These are phyloP conservation scores for Anthoptus insignis DNA, from an alignment of 2,888 invertebrate genomes.

Conservation along the genomic window DNA sequence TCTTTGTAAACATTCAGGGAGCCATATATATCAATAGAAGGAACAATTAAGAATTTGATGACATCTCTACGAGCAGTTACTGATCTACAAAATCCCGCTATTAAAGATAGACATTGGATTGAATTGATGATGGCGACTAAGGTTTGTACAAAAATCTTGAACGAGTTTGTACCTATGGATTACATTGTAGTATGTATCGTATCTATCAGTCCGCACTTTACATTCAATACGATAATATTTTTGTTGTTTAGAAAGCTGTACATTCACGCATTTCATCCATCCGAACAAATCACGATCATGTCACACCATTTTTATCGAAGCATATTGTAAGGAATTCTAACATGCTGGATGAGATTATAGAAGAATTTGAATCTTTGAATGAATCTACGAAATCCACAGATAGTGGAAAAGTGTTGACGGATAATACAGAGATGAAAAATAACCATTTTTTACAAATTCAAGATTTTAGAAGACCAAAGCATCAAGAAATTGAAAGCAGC, in stretches of 20 bases:
- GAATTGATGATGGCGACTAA: conserved; percentile 98
- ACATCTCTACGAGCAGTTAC: conserved; percentile 97
- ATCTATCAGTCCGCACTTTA: too few relatives aligned
- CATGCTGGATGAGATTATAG: conserved; percentile 64
- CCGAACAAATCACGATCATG: conserved; percentile 58
- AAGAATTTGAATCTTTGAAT: conserved; percentile 70
- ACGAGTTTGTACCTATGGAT: not conserved
- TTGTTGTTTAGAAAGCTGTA: conserved; percentile 67
- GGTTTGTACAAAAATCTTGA: conserved; percentile 74
- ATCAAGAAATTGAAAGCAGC: conserved; percentile 57
- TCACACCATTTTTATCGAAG: conserved; percentile 53
- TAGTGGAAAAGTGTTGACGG: conserved; percentile 30
- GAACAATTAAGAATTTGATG: conserved; percentile 96
- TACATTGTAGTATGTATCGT: not conserved
- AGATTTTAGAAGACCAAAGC: conserved; percentile 70
- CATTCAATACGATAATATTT: conserved; percentile 44
- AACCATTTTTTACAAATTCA: conserved; percentile 58
- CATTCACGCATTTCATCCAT: conserved; percentile 64
- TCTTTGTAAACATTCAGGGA: too few relatives aligned
- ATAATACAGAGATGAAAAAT: conserved; percentile 45
- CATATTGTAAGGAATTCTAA: conserved; percentile 48
- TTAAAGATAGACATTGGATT: conserved; percentile 97
- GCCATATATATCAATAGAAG: conserved; percentile 93
- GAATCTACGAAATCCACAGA: conserved; percentile 54
- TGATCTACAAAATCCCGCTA: conserved; percentile 97